A percentile compares a stretch with the other conserved stretches of the same genome.
phyloP scores from a whole-genome alignment of 2,113 vertebrate species.

The Menidia beryllina region DNA sequence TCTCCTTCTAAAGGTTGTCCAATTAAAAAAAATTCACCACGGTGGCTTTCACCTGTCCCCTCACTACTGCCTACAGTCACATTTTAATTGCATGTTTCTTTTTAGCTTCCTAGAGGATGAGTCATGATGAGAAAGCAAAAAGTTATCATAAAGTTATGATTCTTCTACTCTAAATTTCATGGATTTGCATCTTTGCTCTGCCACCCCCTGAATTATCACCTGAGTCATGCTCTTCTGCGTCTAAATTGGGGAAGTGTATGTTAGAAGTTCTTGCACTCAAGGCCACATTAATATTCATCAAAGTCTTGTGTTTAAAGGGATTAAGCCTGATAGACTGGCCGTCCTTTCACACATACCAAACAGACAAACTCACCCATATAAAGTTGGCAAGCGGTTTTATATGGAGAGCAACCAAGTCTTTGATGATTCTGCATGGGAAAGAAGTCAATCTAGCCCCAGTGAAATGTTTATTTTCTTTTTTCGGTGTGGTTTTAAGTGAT shows the following conservation, averaged over 20 bases:
- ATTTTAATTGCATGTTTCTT: background rate
- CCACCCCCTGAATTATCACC: conserved; percentile 23
- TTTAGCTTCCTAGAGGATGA: background rate
- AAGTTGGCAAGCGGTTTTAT: conserved; percentile 50
- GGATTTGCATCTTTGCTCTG: conserved; percentile 1
- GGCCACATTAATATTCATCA: conserved; percentile 72
- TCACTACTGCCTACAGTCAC: background rate
- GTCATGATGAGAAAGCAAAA: too few relatives aligned
- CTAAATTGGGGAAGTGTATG: conserved; percentile 32
- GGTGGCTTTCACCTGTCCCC: background rate
- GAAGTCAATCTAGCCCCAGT: too few relatives aligned
- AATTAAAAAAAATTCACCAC: too few relatives aligned
- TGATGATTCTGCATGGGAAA: conserved; percentile 7
- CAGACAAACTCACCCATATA: conserved; percentile 50
- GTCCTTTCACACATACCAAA: conserved; percentile 64
- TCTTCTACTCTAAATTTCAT: conserved; percentile 6
- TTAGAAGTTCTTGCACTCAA: conserved; percentile 52
- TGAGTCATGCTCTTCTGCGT: conserved; percentile 42
- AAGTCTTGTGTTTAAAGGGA: conserved; percentile 59
- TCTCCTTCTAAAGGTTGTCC: background rate
- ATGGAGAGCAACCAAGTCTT: conserved; percentile 50
- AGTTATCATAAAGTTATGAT: too few relatives aligned
- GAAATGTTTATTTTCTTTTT: background rate
- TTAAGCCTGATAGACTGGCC: conserved; percentile 61
- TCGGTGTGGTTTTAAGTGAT: background rate